These are phyloP conservation scores for Empidonax alnorum DNA, from an alignment of 2,113 vertebrate species.

Conservation along the genomic window DNA sequence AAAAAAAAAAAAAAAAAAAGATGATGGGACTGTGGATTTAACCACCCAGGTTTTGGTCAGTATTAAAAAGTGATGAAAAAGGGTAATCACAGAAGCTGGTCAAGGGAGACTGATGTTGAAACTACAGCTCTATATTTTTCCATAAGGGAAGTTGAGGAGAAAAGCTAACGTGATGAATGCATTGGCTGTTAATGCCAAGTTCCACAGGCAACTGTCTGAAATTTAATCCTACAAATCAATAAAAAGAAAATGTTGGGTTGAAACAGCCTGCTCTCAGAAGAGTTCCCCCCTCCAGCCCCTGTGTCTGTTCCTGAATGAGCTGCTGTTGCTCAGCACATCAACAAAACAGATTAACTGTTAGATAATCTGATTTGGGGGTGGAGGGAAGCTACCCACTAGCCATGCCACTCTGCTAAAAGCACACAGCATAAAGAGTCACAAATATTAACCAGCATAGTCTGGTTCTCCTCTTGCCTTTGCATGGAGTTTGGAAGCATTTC, in stretches of 20 bases:
- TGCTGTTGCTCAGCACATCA: background rate
- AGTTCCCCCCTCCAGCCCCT: background rate
- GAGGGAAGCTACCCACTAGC: background rate
- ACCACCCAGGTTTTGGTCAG: background rate
- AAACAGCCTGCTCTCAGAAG: conserved; percentile 25
- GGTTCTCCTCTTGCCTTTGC: background rate
- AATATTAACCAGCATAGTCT: background rate
- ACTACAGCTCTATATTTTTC: background rate
- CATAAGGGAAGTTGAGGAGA: background rate
- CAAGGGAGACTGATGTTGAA: background rate
- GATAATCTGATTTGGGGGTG: conserved; percentile 17
- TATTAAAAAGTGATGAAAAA: background rate
- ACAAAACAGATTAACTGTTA: conserved; percentile 56
- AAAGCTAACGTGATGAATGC: background rate
- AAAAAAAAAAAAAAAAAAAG: background rate
- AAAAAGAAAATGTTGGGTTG: conserved; percentile 19
- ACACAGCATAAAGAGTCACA: background rate
- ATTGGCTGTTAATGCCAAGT: background rate
- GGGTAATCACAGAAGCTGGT: background rate
- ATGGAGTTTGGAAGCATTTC: background rate
- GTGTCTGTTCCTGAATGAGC: conserved; percentile 18
- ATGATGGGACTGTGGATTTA: background rate
- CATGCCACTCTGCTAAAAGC: conserved; percentile 9
- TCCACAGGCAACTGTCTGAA: conserved; percentile 31
- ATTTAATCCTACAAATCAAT: conserved; percentile 23